Base-by-base conservation (phyloP, 2,888 invertebrate genomes). In the Gnatocerus cornutus region DNA sequence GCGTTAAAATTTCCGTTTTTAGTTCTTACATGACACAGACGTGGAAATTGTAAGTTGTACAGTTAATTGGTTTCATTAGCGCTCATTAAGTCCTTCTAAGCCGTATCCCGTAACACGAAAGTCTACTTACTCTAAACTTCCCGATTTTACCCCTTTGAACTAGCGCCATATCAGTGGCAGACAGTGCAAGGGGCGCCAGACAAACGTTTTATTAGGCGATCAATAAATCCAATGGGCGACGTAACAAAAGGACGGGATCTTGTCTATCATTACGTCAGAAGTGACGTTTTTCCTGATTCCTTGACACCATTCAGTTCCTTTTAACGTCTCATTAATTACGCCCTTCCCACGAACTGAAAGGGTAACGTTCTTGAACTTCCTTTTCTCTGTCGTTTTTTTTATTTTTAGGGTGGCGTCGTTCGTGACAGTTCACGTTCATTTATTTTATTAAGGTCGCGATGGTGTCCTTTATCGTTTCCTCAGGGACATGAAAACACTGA, bases 301-400 rank as follows among this genome's bases (percentile, higher is more conserved):
- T 41, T 48, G 33, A 52, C 59, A 67, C 50, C 30, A 30, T 53
- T 65, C 27, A 10, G 45, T 55, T 61, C 46, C 53, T 68, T 55
- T 68, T 62, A 45, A 62, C 55, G 68, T 21, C 52, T 62, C 68
- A 68, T 68, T 67, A 67, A 30, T 43, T 68, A 62, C 62, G 46
- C 43, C 48, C 52, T 59, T 52, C 59, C 59, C 45, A 33, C 33
- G 45, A 59, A 10, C 9, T n/a, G n/a, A 59, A 67, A 67, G 67
- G 59, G 50, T 67, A 67, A 48, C 50, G 59, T 67, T 67, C 59
- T 59, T 59, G 59, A 59, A 67, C 66, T 67, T 67, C 66, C 52
- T 29, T 37, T 41, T 30, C 30, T 29, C 6, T 27, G 9, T 56
- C 43, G 37, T 8, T 39, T 5, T 46, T 48, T 61, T 50, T 61